Evolutionary conservation across 2,888 invertebrate species (phyloP).

Genomic region (Nemapogon koenigi): DNA sequence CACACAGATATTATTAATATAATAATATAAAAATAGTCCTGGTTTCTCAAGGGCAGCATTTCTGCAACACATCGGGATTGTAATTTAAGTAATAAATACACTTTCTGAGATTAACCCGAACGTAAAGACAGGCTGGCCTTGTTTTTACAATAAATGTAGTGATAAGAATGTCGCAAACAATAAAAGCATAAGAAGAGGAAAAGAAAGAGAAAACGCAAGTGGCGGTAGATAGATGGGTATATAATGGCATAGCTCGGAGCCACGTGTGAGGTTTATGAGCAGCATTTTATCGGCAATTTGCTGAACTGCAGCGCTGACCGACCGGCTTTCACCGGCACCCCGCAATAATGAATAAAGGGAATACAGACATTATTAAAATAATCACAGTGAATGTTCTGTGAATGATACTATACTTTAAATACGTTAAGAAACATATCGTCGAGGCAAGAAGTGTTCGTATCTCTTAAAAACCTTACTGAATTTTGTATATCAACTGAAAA

Average conservation of each 20-base stretch:
- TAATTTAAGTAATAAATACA: too few species aligned
- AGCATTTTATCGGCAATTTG: slow-evolving; percentile 9
- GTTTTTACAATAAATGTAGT: background rate
- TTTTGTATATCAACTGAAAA: too few species aligned
- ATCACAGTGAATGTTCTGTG: background rate
- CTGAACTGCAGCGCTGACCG: slow-evolving; percentile 2
- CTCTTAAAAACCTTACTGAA: too few species aligned
- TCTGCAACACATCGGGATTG: too few species aligned
- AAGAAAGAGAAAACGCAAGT: background rate
- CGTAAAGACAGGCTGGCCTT: too few species aligned
- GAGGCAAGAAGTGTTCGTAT: too few species aligned
- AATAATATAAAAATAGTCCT: background rate
- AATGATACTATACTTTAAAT: background rate
- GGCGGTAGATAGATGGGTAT: background rate
- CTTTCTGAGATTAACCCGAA: too few species aligned
- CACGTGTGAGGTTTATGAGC: slow-evolving; percentile 9
- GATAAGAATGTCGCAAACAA: background rate
- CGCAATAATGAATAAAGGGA: slow-evolving; percentile 6
- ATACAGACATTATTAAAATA: background rate
- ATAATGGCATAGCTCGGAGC: slow-evolving; percentile 8
- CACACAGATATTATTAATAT: background rate
- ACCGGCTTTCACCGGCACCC: slow-evolving; percentile 7
- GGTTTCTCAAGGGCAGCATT: too few species aligned
- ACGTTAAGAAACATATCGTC: background rate
- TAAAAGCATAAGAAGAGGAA: slow-evolving; percentile 4